phyloP scores from a whole-genome alignment of 2,888 invertebrate species.

The Lysandra bellargus region DNA sequence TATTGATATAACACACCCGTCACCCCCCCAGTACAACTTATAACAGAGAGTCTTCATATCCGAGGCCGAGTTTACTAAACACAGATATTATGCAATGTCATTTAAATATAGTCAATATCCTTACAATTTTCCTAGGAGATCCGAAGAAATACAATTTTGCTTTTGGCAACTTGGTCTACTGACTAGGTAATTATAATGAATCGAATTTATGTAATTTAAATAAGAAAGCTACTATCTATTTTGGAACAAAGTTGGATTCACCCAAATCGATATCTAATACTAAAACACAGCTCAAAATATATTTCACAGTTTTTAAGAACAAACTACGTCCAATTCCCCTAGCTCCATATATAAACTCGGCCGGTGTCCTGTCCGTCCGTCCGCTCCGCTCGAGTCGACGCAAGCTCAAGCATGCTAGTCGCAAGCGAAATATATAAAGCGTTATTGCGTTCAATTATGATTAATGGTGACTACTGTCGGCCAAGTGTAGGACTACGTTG shows the following conservation, averaged over 20 bases:
- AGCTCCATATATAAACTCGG: constrained; percentile 28
- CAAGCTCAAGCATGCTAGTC: constrained; percentile 64
- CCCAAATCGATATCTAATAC: background rate
- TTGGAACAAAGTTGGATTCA: background rate
- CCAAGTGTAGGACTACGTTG: background rate
- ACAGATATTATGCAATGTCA: background rate
- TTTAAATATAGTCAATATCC: background rate
- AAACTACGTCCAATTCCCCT: background rate
- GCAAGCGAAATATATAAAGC: constrained; percentile 34
- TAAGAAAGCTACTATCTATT: background rate
- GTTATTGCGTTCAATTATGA: constrained; percentile 26
- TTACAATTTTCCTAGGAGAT: background rate
- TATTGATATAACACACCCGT: constrained; percentile 34
- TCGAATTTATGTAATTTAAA: background rate
- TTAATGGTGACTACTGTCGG: background rate
- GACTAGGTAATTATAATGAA: constrained; percentile 4
- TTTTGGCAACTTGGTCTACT: background rate
- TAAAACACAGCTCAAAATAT: background rate
- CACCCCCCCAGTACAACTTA: constrained; percentile 10
- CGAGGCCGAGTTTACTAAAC: constrained; percentile 2
- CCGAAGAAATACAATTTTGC: background rate
- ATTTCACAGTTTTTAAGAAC: background rate
- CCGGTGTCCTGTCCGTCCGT: constrained; percentile 24
- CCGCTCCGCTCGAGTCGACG: constrained; percentile 43
- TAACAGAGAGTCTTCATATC: constrained; percentile 9